Evolutionary conservation across 2,797 vertebrate species (phyloP).

Genomic region (Lophotriccus pileatus): DNA sequence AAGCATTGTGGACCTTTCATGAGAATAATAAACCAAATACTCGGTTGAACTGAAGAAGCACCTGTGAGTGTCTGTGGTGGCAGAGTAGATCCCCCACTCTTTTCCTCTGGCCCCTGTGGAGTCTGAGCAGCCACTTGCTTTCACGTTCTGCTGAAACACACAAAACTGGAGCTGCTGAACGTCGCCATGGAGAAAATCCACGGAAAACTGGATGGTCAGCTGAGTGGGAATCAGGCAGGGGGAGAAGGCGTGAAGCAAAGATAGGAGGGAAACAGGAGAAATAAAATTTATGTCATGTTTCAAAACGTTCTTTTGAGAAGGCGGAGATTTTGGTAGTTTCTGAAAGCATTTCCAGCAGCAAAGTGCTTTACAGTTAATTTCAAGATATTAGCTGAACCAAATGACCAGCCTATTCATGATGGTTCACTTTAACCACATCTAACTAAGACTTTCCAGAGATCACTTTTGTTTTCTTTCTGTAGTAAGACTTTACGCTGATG

Average conservation of each 20-base stretch:
- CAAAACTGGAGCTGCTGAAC: background rate
- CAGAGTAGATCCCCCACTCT: background rate
- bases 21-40: background rate
- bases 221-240: background rate
- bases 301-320: background rate
- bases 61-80: background rate
- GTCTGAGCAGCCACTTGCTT: background rate
- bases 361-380: background rate
- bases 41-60: background rate
- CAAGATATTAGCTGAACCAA: background rate
- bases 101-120: background rate
- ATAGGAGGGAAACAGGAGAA: background rate
- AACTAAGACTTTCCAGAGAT: background rate
- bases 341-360: background rate
- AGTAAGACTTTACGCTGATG: background rate
- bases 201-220: background rate
- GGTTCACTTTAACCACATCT: background rate
- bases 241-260: background rate
- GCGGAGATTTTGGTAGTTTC: background rate
- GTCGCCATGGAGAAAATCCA: background rate
- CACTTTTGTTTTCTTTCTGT: background rate
- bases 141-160: background rate
- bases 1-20: background rate
- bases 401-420: background rate
- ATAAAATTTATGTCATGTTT: background rate